These are phyloP conservation scores for Laodelphax striatellus DNA, from an alignment of 1,140 invertebrate genomes.

Conservation along the genomic window DNA sequence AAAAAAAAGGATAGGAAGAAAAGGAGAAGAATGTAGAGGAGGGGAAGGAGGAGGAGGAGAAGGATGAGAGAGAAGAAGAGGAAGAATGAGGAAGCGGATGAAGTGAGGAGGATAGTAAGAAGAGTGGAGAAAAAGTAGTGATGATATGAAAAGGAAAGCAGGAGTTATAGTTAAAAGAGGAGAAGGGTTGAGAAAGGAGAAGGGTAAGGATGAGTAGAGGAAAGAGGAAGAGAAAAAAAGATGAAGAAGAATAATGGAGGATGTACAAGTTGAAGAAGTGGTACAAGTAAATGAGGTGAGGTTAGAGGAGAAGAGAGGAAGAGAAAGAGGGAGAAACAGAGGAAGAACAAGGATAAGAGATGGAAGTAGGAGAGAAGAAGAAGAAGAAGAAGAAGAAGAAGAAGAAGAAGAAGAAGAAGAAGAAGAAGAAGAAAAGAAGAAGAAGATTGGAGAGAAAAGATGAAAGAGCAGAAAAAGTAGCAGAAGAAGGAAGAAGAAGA, in stretches of 20 bases:
- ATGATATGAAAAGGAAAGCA: no score
- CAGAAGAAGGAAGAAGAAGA: no score
- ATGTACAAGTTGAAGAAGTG: no score
- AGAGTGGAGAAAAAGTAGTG: no score
- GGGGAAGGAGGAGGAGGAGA: not conserved
- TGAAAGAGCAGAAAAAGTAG: no score
- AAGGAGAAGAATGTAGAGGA: not conserved
- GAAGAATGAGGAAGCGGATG: not conserved
- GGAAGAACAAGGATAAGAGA: no score
- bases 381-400: no score
- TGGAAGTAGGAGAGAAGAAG: no score
- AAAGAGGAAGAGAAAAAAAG: not conserved
- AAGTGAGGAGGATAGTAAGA: not conserved
- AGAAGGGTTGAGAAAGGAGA: not conserved
- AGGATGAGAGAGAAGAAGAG: constrained; percentile 1
- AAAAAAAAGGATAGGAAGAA: not conserved
- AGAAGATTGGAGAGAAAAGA: no score
- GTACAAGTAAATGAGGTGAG: no score
- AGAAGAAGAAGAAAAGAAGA: no score
- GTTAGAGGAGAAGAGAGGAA: not conserved
- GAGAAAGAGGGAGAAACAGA: not conserved
- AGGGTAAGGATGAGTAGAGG: not conserved
- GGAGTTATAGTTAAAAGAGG: not conserved
- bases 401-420: no score
- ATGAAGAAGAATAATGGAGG: not conserved